Conservation (phyloP, 92 coral and sea anemone genomes). For the Chrysogorgia sp. region DNA sequence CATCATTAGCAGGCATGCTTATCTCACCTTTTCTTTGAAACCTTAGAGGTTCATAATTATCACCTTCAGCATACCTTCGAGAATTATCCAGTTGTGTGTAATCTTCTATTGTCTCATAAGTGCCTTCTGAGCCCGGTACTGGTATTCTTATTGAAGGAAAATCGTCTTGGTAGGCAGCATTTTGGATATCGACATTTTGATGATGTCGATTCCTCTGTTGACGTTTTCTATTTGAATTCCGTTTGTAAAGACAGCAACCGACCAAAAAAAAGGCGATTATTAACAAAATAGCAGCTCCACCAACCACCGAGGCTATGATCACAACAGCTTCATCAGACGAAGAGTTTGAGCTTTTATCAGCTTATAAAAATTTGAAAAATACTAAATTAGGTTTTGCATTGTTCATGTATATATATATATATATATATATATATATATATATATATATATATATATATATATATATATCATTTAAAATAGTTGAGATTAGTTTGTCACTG, state of each 20-base stretch:
- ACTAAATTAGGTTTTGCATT: no score
- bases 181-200: not conserved
- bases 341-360: not conserved
- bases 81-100: constrained; percentile 24
- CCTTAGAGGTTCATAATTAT: constrained; percentile 8
- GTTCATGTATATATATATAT: no score
- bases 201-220: not conserved
- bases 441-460: no score
- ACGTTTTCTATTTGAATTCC: not conserved
- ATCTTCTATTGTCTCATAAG: constrained; percentile 9
- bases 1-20: no score
- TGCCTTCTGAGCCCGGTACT: not conserved
- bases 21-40: not conserved
- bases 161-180: constrained; percentile 13
- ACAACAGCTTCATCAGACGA: not conserved
- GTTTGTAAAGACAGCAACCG: constrained; percentile 12
- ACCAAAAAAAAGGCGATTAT: not conserved
- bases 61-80: constrained; percentile 2
- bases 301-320: not conserved
- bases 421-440: no score
- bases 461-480: no score
- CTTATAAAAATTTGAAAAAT: not conserved
- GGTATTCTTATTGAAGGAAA: not conserved
- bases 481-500: no score
- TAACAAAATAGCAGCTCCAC: not conserved